Percentiles rank a stretch among this genome's conserved stretches.
Evolutionary conservation across 1,140 invertebrate genomes (phyloP).

Genomic region (Drosophila kikkawai): DNA sequence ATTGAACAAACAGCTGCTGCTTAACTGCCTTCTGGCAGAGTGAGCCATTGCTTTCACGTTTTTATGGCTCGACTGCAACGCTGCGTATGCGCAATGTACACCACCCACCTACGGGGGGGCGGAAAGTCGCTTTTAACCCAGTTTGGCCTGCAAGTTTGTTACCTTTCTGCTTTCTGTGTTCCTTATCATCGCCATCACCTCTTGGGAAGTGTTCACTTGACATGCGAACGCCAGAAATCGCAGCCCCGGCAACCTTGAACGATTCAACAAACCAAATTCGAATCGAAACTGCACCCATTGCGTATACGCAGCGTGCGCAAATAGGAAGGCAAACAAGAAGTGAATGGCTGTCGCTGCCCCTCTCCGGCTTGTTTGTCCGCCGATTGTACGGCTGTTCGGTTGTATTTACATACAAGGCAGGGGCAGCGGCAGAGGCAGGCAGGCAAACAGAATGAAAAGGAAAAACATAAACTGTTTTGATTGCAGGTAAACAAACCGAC

Average conservation of each 20-base stretch:
- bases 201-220: conserved; percentile 42
- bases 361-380: conserved; percentile 36
- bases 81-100: conserved; percentile 68
- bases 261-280: conserved; percentile 24
- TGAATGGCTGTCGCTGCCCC: conserved; percentile 47
- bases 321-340: conserved; percentile 54
- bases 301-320: conserved; percentile 64
- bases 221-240: conserved; percentile 27
- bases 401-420: conserved; percentile 52
- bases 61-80: conserved; percentile 62
- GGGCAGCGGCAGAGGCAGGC: neutral
- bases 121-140: conserved; percentile 55
- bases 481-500: conserved; percentile 70
- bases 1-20: conserved; percentile 73
- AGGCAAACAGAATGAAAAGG: conserved; percentile 26
- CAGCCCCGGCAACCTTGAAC: conserved; percentile 39
- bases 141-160: conserved; percentile 27
- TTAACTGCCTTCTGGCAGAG: conserved; percentile 17
- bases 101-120: neutral
- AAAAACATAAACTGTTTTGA: conserved; percentile 74
- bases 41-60: conserved; percentile 29
- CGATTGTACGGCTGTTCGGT: conserved; percentile 45
- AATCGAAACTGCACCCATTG: conserved; percentile 43
- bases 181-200: conserved; percentile 54
- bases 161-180: conserved; percentile 23